A percentile compares a stretch with the other conserved stretches of the same genome.
These are phyloP conservation scores for Ips typographus DNA, from an alignment of 1,140 invertebrate genomes.

Conservation along the genomic window DNA sequence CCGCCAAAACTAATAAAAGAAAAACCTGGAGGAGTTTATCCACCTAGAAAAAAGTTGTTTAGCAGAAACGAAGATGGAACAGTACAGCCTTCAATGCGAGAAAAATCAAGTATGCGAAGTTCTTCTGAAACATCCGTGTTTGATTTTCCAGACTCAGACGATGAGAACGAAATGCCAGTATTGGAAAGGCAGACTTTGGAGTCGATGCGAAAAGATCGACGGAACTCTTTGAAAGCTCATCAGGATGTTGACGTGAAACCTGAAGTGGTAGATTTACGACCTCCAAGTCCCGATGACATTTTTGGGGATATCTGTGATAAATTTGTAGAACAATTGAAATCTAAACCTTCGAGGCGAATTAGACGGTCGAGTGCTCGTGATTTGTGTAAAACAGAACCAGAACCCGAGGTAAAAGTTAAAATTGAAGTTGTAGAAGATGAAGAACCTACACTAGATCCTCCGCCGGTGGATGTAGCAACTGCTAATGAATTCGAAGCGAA, in stretches of 20 bases:
- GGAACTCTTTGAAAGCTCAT: constrained; percentile 52
- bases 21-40: constrained; percentile 44
- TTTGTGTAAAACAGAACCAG: constrained; percentile 33
- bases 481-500: neutral
- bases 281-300: constrained; percentile 52
- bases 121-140: constrained; percentile 66
- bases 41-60: constrained; percentile 55
- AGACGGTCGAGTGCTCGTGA: constrained; percentile 1
- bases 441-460: neutral
- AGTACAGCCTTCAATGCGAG: constrained; percentile 47
- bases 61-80: constrained; percentile 56
- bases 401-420: constrained; percentile 31
- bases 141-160: constrained; percentile 63
- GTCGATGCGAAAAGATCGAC: constrained; percentile 59
- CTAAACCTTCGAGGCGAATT: constrained; percentile 44
- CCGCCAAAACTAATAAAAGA: constrained; percentile 58
- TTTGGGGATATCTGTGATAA: constrained; percentile 65
- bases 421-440: constrained; percentile 41
- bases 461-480: neutral
- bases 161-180: constrained; percentile 59
- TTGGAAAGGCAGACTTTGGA: constrained; percentile 58
- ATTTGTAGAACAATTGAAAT: constrained; percentile 69
- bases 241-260: constrained; percentile 21
- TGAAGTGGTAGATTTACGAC: constrained; percentile 36
- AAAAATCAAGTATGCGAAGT: constrained; percentile 58